Conservation (phyloP, 2,888 invertebrate species). For the Andricus quercusramuli region DNA sequence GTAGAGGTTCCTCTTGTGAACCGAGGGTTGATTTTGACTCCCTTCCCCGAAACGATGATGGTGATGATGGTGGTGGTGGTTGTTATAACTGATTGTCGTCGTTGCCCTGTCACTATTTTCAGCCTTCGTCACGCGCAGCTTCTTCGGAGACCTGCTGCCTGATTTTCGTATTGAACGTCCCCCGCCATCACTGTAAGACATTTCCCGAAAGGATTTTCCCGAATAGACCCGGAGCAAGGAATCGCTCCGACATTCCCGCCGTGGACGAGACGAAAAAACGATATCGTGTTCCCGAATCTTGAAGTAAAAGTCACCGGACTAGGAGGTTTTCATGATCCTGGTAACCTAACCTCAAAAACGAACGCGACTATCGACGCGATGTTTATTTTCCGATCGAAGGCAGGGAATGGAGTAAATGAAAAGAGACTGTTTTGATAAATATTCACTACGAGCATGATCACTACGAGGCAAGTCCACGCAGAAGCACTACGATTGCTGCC, state of each 20-base stretch:
- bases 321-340: slow-evolving; percentile 1
- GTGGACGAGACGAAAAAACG: neutral
- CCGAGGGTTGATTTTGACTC: slow-evolving; percentile 83
- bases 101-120: slow-evolving; percentile 74
- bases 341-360: slow-evolving; percentile 6
- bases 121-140: slow-evolving; percentile 75
- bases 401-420: neutral
- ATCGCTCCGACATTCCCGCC: slow-evolving; percentile 46
- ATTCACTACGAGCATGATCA: neutral
- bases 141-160: slow-evolving; percentile 78
- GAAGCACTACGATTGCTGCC: slow-evolving; percentile 2
- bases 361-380: neutral
- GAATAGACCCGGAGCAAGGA: slow-evolving; percentile 34
- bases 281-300: slow-evolving; percentile 1
- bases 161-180: slow-evolving; percentile 78
- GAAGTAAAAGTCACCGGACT: neutral
- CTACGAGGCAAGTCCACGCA: slow-evolving; percentile 10
- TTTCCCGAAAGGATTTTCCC: slow-evolving; percentile 63
- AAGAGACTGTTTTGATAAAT: slow-evolving; percentile 3
- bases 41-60: slow-evolving; percentile 74
- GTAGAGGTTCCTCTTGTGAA: slow-evolving; percentile 93
- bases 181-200: slow-evolving; percentile 79
- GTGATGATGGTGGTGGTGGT: slow-evolving; percentile 66
- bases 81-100: slow-evolving; percentile 72
- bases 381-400: slow-evolving; percentile 4